Conservation (phyloP, 2,113 vertebrate genomes). For the Pteronura brasiliensis region DNA sequence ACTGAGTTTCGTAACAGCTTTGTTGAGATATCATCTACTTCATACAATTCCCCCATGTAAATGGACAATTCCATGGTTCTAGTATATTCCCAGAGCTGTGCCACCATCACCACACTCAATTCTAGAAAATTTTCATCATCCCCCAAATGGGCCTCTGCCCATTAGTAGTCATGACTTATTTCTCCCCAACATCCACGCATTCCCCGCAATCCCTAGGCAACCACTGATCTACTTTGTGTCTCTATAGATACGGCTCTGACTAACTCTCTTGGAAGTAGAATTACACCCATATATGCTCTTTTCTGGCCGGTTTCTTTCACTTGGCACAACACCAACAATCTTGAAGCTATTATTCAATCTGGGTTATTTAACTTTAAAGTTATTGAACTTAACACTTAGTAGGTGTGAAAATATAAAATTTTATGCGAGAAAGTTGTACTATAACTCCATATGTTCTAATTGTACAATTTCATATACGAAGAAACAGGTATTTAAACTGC, state of each 20-base stretch:
- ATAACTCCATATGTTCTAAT: not conserved
- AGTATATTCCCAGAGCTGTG: not conserved
- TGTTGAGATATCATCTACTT: not conserved
- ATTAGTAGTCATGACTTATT: not conserved
- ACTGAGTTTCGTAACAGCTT: not conserved
- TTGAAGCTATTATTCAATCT: not conserved
- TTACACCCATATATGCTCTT: not conserved
- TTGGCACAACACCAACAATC: not conserved
- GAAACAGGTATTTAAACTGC: not conserved
- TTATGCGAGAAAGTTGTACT: not conserved
- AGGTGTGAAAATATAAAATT: not conserved
- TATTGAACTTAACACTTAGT: not conserved
- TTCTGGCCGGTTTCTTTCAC: not conserved
- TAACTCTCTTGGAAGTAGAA: not conserved
- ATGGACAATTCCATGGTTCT: not conserved
- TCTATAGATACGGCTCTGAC: not conserved
- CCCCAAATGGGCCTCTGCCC: not conserved
- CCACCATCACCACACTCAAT: not conserved
- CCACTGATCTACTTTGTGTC: not conserved
- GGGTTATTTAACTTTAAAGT: not conserved
- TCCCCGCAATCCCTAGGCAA: not conserved
- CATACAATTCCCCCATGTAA: not conserved
- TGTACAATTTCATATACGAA: not conserved
- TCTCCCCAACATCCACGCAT: not conserved
- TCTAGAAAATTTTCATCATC: not conserved